phyloP scores from a whole-genome alignment of 2,113 vertebrate species.

The Vanacampus margaritifer region DNA sequence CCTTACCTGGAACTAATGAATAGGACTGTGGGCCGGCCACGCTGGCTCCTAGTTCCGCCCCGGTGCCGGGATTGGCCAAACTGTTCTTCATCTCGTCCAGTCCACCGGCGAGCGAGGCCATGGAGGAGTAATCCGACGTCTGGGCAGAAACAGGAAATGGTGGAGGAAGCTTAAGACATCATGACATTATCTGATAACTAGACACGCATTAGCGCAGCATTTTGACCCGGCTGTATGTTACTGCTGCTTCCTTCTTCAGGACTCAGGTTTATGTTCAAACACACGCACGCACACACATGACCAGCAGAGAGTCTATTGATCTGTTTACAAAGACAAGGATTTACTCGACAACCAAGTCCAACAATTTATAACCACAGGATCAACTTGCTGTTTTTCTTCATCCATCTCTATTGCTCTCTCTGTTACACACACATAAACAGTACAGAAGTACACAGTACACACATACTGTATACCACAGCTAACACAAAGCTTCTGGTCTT shows the following conservation, averaged over 20 bases:
- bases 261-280: conserved; percentile 25
- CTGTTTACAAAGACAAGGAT: conserved; percentile 71
- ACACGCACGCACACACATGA: background rate
- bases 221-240: conserved; percentile 12
- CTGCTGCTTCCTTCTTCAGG: conserved; percentile 18
- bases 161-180: conserved; percentile 29
- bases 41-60: conserved; percentile 85
- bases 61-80: conserved; percentile 83
- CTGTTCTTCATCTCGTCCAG: conserved; percentile 97
- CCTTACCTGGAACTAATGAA: conserved; percentile 91
- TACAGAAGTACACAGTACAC: conserved; percentile 16
- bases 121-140: conserved; percentile 93
- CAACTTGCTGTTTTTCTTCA: conserved; percentile 52
- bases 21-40: conserved; percentile 93
- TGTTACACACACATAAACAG: conserved; percentile 13
- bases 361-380: conserved; percentile 66
- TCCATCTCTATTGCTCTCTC: conserved; percentile 30
- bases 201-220: conserved; percentile 3
- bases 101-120: conserved; percentile 93
- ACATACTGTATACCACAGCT: conserved; percentile 36
- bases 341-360: conserved; percentile 66
- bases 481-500: conserved; percentile 61
- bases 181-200: conserved; percentile 10
- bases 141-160: conserved; percentile 61
- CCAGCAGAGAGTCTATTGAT: conserved; percentile 61